Evolutionary conservation across 2,797 vertebrate species (phyloP).

Genomic region (Semaprochilodus insignis): DNA sequence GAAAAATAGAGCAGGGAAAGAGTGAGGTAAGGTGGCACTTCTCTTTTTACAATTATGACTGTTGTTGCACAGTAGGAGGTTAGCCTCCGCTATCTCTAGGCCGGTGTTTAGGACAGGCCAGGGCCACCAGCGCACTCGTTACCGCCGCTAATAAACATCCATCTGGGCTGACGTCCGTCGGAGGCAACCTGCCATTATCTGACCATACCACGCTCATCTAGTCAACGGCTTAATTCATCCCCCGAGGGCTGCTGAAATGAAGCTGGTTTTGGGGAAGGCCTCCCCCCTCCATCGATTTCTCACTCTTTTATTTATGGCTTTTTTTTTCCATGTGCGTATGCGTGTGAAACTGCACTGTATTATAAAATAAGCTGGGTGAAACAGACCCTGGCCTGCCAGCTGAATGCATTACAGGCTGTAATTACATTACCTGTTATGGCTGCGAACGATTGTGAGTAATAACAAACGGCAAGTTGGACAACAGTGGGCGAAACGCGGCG

Average conservation of each 20-base stretch:
- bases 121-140: constrained; percentile 33
- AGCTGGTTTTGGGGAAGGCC: constrained; percentile 16
- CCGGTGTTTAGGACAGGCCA: constrained; percentile 17
- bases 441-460: constrained; percentile 50
- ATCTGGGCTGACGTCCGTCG: constrained; percentile 31
- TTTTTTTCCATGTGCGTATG: background rate
- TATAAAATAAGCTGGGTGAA: constrained; percentile 33
- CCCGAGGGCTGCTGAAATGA: constrained; percentile 31
- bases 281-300: constrained; percentile 34
- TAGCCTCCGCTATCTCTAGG: constrained; percentile 13
- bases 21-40: background rate
- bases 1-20: background rate
- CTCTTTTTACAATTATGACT: constrained; percentile 24
- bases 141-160: constrained; percentile 45
- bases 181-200: constrained; percentile 49
- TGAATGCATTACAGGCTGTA: constrained; percentile 53
- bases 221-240: constrained; percentile 46
- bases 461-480: constrained; percentile 47
- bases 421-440: constrained; percentile 61
- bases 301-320: background rate
- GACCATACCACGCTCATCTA: constrained; percentile 33
- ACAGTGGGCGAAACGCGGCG: background rate
- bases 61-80: constrained; percentile 7
- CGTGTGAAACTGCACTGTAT: constrained; percentile 27
- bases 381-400: constrained; percentile 44